Conservation (phyloP, 2,797 vertebrate species). For the Rhinoraja longicauda region DNA sequence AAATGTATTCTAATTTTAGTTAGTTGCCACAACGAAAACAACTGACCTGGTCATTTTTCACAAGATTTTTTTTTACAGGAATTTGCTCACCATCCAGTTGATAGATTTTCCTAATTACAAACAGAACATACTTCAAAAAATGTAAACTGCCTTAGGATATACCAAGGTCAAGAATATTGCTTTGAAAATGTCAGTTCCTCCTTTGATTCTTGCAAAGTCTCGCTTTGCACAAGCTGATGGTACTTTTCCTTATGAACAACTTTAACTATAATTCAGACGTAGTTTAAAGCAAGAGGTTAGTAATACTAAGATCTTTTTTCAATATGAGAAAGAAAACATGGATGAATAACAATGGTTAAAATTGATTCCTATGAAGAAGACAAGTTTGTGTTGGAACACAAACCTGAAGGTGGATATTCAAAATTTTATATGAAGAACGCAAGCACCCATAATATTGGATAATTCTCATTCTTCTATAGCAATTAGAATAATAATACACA, state of each 20-base stretch:
- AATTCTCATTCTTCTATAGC: background rate
- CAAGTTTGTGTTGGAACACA: background rate
- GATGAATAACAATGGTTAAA: background rate
- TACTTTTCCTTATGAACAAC: background rate
- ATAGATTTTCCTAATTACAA: background rate
- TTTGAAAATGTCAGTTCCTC: background rate
- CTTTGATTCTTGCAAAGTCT: background rate
- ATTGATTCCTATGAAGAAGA: background rate
- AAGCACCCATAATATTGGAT: background rate
- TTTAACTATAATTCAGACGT: background rate
- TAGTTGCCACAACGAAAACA: no score
- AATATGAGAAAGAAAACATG: background rate
- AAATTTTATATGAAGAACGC: background rate
- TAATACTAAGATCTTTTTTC: no score
- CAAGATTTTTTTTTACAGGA: background rate
- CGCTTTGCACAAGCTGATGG: background rate
- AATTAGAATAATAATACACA: background rate
- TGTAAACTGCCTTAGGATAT: background rate
- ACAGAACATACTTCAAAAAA: no score
- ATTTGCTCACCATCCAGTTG: background rate
- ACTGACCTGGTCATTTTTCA: background rate
- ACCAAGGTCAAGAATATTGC: no score
- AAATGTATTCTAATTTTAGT: no score
- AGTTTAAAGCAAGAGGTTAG: no score
- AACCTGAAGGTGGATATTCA: background rate